Evolutionary conservation across 2,797 vertebrate species (phyloP).

Genomic region (Sphaeramia orbicularis): DNA sequence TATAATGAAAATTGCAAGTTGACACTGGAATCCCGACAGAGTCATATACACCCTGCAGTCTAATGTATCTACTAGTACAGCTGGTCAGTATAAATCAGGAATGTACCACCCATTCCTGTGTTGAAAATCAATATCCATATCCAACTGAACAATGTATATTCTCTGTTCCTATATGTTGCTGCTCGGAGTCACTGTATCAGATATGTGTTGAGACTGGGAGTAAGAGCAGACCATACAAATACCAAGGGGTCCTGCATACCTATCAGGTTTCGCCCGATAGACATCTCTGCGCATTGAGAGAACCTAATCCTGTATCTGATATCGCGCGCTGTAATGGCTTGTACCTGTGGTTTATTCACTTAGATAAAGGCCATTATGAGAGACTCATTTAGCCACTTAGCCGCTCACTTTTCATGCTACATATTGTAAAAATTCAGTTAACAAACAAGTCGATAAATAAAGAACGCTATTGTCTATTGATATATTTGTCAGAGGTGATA

Average conservation of each 20-base stretch:
- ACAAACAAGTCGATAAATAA: background rate
- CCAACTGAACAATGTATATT: background rate
- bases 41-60: background rate
- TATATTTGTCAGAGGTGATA: background rate
- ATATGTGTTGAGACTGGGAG: conserved; percentile 2
- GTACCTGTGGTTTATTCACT: conserved; percentile 52
- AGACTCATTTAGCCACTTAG: conserved; percentile 31
- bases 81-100: conserved; percentile 13
- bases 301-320: conserved; percentile 71
- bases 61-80: background rate
- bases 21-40: background rate
- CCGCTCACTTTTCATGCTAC: conserved; percentile 12
- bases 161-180: background rate
- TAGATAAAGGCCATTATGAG: conserved; percentile 53
- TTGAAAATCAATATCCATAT: conserved; percentile 1
- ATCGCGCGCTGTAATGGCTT: conserved; percentile 43
- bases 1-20: too few species aligned
- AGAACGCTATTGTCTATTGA: background rate
- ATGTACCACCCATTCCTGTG: background rate
- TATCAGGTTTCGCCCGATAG: conserved; percentile 67
- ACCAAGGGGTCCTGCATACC: conserved; percentile 25
- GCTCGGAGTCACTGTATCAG: conserved; percentile 3
- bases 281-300: conserved; percentile 56
- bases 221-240: conserved; percentile 43
- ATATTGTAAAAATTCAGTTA: conserved; percentile 10